phyloP scores from a whole-genome alignment of 2,888 invertebrate species.

The Meandrusa payeni region DNA sequence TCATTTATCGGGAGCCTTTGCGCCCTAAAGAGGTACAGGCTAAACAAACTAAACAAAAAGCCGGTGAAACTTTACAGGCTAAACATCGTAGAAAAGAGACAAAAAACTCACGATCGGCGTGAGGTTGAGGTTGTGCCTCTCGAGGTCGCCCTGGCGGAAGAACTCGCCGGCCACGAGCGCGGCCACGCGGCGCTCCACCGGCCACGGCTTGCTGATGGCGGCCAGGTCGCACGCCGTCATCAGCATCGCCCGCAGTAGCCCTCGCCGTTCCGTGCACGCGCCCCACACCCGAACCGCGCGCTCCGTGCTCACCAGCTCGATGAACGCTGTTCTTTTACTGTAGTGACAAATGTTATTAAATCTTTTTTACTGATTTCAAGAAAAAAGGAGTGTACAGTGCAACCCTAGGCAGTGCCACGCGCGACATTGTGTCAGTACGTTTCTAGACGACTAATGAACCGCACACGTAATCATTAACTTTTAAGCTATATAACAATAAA shows the following conservation, averaged over 20 bases:
- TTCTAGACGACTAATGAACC: too few species aligned
- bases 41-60: too few species aligned
- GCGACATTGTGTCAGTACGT: too few species aligned
- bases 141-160: conserved; percentile 96
- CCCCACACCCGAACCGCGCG: conserved; percentile 76
- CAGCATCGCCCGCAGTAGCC: conserved; percentile 92
- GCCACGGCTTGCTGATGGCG: conserved; percentile 97
- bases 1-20: too few species aligned
- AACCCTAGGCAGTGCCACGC: too few species aligned
- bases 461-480: too few species aligned
- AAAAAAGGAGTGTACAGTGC: too few species aligned
- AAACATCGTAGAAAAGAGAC: background rate
- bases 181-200: conserved; percentile 94
- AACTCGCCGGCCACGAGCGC: conserved; percentile 95
- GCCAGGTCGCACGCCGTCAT: conserved; percentile 98
- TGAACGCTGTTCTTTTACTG: conserved; percentile 93
- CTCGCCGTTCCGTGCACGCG: conserved; percentile 88
- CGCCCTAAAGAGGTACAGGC: too few species aligned
- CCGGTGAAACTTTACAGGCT: too few species aligned
- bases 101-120: conserved; percentile 92
- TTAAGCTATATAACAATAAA: too few species aligned
- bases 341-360: too few species aligned
- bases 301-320: conserved; percentile 82
- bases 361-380: too few species aligned
- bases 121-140: conserved; percentile 92